Base-by-base conservation (phyloP, 2,113 vertebrate species). In the Struthidea cinerea region DNA sequence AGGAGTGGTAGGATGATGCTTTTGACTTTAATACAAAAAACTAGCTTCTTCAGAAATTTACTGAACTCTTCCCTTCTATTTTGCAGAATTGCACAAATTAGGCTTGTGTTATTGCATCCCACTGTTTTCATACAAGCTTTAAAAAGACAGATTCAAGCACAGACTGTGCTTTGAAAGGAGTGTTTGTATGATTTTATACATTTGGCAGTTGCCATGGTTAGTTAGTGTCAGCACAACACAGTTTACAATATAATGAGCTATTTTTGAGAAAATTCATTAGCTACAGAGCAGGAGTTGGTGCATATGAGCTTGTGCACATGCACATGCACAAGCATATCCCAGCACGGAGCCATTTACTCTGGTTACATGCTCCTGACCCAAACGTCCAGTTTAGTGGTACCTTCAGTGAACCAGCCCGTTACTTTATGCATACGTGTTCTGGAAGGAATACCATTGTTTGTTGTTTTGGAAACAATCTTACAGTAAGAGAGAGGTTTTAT, bases 251-350 rank as follows among this genome's bases (percentile, higher is more conserved):
- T 49, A 94, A 84, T 78, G 73, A 87, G 39, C 64, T 94, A 87
- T 94, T 93, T 94, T 78, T 74, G 87, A 67, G 35, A 78, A 89
- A 91, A 89, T 63, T 89, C 26, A 46, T 89, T 93, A 91, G 69
- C 87, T 68, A 11, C 65, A 93, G 47, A 57, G 47, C 39, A 39
- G 19, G 47, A 81, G 47, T 70, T 81, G 60, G 37, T 70, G 60
- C 41, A 16, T n/a, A 74, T 69, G 46, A 86, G 28, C 41, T 86
- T 80, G 32, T 65, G 53, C 16, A 73, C 33, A 12, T 1, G 2
- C 32, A 28, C 0, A 0, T 44, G 41, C 6, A 9, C 9, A 14
- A 27, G 9, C 44, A 28, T 11, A 23, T 87, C 30, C 68, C 1
- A 1, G 37, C 32, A 20, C 5, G 24, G 21, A 69, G n/a, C 20